Conservation (phyloP, 2,113 vertebrate genomes). For the Poecile atricapillus region DNA sequence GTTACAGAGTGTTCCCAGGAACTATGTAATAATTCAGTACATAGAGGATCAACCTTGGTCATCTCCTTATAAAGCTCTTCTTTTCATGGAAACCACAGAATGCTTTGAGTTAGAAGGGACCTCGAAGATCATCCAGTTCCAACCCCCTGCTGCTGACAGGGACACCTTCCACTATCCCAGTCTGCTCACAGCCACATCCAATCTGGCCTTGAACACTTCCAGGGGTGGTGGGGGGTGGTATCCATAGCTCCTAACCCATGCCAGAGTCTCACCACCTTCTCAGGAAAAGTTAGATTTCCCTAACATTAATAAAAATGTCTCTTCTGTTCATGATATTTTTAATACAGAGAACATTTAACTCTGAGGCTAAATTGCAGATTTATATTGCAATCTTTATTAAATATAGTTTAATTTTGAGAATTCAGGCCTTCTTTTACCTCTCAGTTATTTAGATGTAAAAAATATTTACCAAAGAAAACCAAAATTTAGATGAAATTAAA, state of each 20-base stretch:
- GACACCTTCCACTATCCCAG: neutral
- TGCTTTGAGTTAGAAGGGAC: neutral
- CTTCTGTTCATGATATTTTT: neutral
- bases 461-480: neutral
- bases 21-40: neutral
- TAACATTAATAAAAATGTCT: neutral
- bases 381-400: neutral
- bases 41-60: neutral
- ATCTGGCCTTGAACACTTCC: neutral
- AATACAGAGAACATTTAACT: neutral
- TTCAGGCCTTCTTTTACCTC: neutral
- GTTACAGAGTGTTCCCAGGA: neutral
- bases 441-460: neutral
- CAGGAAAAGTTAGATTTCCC: neutral
- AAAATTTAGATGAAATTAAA: neutral
- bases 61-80: neutral
- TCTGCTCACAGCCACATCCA: neutral
- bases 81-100: neutral
- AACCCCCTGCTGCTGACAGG: neutral
- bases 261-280: too few species aligned
- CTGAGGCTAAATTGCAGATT: neutral
- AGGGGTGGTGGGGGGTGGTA: neutral
- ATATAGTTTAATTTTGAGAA: neutral
- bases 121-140: neutral
- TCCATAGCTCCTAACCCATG: neutral